Evolutionary conservation across 2,797 vertebrate species (phyloP).

Genomic region (Argyrosomus regius): DNA sequence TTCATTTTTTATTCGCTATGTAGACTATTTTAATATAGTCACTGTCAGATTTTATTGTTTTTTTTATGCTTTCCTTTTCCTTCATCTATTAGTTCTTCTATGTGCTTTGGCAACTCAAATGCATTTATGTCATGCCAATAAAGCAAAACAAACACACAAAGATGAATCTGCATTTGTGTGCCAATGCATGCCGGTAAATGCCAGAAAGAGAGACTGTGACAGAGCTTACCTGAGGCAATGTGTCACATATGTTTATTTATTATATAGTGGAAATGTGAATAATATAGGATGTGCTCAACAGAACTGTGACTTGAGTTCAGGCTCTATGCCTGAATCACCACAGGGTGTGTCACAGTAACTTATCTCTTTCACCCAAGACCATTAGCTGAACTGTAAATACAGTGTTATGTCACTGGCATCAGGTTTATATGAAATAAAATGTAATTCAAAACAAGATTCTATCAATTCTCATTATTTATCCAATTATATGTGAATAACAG

Average conservation of each 20-base stretch:
- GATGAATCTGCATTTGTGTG: neutral
- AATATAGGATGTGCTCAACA: neutral
- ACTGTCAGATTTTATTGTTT: neutral
- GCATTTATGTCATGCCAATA: neutral
- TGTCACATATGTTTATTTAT: conserved; percentile 11
- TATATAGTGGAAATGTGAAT: neutral
- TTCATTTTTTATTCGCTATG: no score
- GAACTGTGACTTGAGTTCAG: neutral
- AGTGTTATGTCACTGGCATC: neutral
- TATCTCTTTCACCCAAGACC: neutral
- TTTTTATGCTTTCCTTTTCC: neutral
- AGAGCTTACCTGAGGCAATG: neutral
- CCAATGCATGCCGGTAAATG: neutral
- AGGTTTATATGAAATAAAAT: neutral
- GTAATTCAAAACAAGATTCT: neutral
- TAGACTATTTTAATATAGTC: neutral
- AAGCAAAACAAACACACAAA: neutral
- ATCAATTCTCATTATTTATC: neutral
- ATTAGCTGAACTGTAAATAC: neutral
- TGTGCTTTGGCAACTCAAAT: neutral
- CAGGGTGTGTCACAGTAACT: neutral
- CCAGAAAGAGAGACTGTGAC: neutral
- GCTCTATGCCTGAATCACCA: neutral
- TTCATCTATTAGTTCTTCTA: neutral
- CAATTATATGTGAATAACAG: no score